A percentile compares a stretch with the other conserved stretches of the same genome.
These are phyloP conservation scores for Pemphigus obesinymphae DNA, from an alignment of 1,140 invertebrate genomes.

Conservation along the genomic window DNA sequence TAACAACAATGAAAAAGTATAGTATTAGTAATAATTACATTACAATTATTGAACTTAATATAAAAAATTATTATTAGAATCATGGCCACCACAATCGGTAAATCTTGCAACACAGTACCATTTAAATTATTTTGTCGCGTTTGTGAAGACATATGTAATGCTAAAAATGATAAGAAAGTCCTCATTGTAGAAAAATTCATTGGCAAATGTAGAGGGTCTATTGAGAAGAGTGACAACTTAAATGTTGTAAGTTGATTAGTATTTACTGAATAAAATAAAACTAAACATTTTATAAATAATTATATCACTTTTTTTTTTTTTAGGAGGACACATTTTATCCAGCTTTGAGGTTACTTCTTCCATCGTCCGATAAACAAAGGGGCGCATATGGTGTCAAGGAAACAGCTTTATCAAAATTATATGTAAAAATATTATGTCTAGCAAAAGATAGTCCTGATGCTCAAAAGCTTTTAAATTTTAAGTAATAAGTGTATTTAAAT, in stretches of 20 bases:
- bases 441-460: conserved; percentile 62
- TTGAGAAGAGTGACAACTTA: neutral
- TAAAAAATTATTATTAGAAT: neutral
- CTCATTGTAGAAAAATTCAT: conserved; percentile 56
- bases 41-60: neutral
- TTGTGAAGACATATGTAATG: conserved; percentile 56
- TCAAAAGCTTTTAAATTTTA: conserved; percentile 59
- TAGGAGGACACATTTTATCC: conserved; percentile 61
- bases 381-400: conserved; percentile 64
- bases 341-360: conserved; percentile 66
- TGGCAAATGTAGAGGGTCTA: conserved; percentile 51
- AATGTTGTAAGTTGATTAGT: neutral
- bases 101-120: conserved; percentile 48
- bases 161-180: conserved; percentile 53
- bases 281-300: too few species aligned
- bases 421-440: conserved; percentile 65
- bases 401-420: conserved; percentile 60
- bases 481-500: conserved; percentile 49
- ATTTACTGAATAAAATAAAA: neutral
- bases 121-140: conserved; percentile 53
- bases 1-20: too few species aligned
- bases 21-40: neutral
- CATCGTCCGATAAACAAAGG: conserved; percentile 62
- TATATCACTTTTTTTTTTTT: conserved; percentile 30
- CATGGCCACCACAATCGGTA: neutral